A percentile compares a stretch with the other conserved stretches of the same genome.
phyloP scores from a whole-genome alignment of 1,140 invertebrate genomes.

The Coptotermes formosanus region DNA sequence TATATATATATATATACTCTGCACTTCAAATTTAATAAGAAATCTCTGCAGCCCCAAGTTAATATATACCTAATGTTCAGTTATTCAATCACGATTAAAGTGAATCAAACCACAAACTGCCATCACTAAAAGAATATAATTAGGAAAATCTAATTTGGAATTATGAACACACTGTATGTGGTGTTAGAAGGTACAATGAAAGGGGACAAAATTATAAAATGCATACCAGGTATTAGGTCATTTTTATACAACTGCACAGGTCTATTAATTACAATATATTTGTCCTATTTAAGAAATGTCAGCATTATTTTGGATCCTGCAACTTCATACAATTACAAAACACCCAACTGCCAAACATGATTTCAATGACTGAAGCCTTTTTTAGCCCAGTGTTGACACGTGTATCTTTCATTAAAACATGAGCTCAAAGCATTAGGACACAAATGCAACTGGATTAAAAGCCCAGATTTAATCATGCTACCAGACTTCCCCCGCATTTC shows the following conservation, averaged over 20 bases:
- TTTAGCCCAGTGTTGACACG: background rate
- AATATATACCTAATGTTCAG: background rate
- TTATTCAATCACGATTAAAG: background rate
- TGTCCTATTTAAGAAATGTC: background rate
- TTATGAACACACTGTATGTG: background rate
- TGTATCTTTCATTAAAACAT: background rate
- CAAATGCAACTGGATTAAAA: background rate
- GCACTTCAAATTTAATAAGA: too few species aligned
- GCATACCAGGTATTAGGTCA: background rate
- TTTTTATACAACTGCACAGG: conserved; percentile 2
- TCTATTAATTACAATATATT: background rate
- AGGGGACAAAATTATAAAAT: background rate
- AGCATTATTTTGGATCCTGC: background rate
- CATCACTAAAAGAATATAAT: background rate
- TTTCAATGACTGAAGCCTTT: background rate
- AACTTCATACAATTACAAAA: background rate
- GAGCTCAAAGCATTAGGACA: background rate
- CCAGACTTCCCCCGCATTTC: background rate
- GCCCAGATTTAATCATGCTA: background rate
- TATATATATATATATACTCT: background rate
- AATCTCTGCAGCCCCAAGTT: background rate
- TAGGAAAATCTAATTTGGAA: background rate
- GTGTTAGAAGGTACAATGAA: conserved; percentile 1
- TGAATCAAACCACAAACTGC: background rate
- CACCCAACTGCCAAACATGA: background rate